These are phyloP conservation scores for Cartodere bifasciata DNA, from an alignment of 2,888 invertebrate species.

Conservation along the genomic window DNA sequence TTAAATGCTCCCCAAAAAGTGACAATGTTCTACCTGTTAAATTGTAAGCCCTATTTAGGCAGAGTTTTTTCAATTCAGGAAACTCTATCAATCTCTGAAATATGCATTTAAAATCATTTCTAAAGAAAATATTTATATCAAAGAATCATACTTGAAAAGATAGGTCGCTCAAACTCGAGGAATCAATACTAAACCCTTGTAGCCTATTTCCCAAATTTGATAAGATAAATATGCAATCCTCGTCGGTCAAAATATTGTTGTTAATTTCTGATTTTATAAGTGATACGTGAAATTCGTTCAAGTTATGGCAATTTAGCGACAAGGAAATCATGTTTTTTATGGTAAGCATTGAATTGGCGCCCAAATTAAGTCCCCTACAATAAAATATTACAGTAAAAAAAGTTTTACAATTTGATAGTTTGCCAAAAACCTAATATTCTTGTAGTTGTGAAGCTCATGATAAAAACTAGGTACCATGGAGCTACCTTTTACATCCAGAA, in stretches of 20 bases:
- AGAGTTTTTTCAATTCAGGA: slow-evolving; percentile 5
- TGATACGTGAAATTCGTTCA: slow-evolving; percentile 9
- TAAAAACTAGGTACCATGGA: too few relatives aligned
- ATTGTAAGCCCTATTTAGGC: slow-evolving; percentile 9
- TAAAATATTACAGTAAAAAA: not conserved
- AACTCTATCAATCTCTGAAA: slow-evolving; percentile 6
- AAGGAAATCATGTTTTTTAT: slow-evolving; percentile 9
- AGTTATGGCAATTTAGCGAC: slow-evolving; percentile 9
- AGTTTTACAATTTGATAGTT: not conserved
- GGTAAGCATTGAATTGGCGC: slow-evolving; percentile 6
- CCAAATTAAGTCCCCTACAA: slow-evolving; percentile 9
- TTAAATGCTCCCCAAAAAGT: slow-evolving; percentile 7
- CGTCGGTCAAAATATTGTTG: slow-evolving; percentile 6
- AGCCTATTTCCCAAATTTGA: slow-evolving; percentile 8
- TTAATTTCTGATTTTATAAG: slow-evolving; percentile 1
- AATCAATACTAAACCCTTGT: slow-evolving; percentile 10
- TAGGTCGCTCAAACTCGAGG: slow-evolving; percentile 8
- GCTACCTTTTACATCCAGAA: slow-evolving; percentile 10
- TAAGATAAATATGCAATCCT: slow-evolving; percentile 10
- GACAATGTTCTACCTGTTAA: slow-evolving; percentile 9
- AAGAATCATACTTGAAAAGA: slow-evolving; percentile 7
- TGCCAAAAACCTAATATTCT: slow-evolving; percentile 5
- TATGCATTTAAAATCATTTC: not conserved
- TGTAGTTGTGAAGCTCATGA: slow-evolving; percentile 5
- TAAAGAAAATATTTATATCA: not conserved